These are phyloP conservation scores for Lutraria lutraria DNA, from an alignment of 2,888 invertebrate species.

Conservation along the genomic window DNA sequence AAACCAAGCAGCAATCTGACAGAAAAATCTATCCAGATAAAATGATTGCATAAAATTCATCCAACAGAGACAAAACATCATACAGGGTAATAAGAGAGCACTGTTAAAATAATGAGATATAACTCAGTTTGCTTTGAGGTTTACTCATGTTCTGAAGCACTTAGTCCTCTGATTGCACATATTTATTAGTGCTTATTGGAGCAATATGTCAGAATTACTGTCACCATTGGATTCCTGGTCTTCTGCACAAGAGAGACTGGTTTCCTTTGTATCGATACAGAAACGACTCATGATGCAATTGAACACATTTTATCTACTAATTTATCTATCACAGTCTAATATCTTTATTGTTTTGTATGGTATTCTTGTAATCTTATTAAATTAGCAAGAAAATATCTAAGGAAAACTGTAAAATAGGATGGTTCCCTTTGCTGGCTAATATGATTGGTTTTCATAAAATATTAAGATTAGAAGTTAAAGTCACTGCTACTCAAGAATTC, in stretches of 20 bases:
- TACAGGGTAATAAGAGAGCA: not conserved
- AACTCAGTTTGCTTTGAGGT: slow-evolving; percentile 2
- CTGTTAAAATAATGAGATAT: not conserved
- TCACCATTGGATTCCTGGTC: not conserved
- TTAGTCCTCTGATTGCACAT: not conserved
- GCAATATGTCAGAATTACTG: slow-evolving; percentile 19
- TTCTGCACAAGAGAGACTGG: not conserved
- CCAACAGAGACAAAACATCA: not conserved
- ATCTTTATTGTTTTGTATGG: slow-evolving; percentile 15
- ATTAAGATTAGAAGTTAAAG: too few species aligned
- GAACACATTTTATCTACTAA: slow-evolving; percentile 14
- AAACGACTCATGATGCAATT: not conserved
- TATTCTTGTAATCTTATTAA: not conserved
- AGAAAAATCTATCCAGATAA: not conserved
- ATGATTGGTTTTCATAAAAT: too few species aligned
- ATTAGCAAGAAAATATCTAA: not conserved
- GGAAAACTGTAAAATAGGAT: not conserved
- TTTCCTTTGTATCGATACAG: not conserved
- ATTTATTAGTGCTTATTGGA: slow-evolving; percentile 17
- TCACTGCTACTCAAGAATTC: too few species aligned
- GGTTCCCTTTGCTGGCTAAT: too few species aligned
- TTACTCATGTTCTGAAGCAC: slow-evolving; percentile 9
- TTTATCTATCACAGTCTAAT: slow-evolving; percentile 1
- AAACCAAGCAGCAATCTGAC: too few species aligned
- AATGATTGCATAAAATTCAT: slow-evolving; percentile 3